Evolutionary conservation across 2,888 invertebrate genomes (phyloP), one percentile per base, ranked within the genome.

Genomic region (Helleia helle): DNA sequence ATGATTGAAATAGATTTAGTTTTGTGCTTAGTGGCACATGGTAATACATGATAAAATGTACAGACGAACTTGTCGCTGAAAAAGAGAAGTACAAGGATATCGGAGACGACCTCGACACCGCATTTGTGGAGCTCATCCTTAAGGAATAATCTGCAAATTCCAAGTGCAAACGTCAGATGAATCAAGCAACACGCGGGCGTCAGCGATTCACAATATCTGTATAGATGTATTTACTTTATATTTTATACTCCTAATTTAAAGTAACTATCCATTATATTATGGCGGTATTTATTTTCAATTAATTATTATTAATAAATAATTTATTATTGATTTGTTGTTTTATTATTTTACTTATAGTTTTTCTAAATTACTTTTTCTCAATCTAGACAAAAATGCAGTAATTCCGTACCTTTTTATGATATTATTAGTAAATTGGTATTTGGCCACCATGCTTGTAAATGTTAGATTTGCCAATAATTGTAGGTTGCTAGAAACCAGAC

Each of bases 21-120:
- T 5, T 7, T 22, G 5, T 4, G 8, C 8, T 22, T 22, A n/a
- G n/a, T n/a, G 22, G 8, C 28, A 38, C 36, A 8, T 45, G 42
- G 40, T 17, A 31, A 40, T 15, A 12, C 18, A 8, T 29, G 25
- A 29, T 34, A 30, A 34, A 46, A 46, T 50, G 44, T 42, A 31
- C 47, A 96, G 96, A 96, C 91, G 95, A 96, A 81, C 91, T 96
- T 77, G 94, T 96, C 71, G 91, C 93, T 83, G 95, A 95, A 87
- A 99, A 99, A 91, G 98, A 99, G 89, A 96, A 97, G 85, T 99
- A 97, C 96, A 99, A 98, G 91, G 93, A 95, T 88, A 98, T 99
- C 89, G 97, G 97, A 89, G 99, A 99, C 91, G 99, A 99, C 87
- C 90, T 99, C 90, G 99, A 99, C 88, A 94, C 95, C 77, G 99